Evolutionary conservation across 1,140 invertebrate species (phyloP), one percentile per base, ranked within the genome.

Genomic region (Lethocerus indicus): DNA sequence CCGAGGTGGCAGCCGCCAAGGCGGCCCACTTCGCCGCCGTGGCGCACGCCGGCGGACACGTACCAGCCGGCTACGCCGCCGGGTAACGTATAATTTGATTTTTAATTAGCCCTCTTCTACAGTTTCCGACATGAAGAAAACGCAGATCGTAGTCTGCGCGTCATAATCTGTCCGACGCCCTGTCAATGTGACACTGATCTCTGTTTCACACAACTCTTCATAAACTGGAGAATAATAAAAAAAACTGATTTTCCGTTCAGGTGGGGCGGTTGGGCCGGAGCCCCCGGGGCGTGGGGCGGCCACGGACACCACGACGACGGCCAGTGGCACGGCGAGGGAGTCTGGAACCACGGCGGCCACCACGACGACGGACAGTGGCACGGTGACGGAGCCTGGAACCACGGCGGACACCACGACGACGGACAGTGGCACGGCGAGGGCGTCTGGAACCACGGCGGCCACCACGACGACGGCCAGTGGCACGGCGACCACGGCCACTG

Each of bases 1-100:
- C 56, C n/a, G 56, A 57, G 51, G 56, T 57, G n/a, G 58, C 58
- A 39, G 54, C 49, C 39, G 59, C 57, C 44, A 59, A 58, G 53
- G 54, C 54, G 16, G 48, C 51, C 27, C 54, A 56, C 48, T 56
- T 54, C 37, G 55, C 52, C 25, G 49, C 47, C 39, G 39, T 51
- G 42, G 48, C 40, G 28, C 42, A 32, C 29, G 57, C 28, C 36
- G 47, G 59, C 23, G 59, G 63, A 44, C 59, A 42, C 55, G 25
- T 43, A 49, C 50, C 50, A 51, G 36, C 16, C 23, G 23, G 25
- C n/a, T 18, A n/a, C n/a, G n/a, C n/a, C n/a, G n/a, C n/a, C n/a
- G n/a, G n/a, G n/a, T n/a, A n/a, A n/a, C n/a, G n/a, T n/a, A n/a
- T n/a, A n/a, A n/a, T n/a, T n/a, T n/a, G n/a, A n/a, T n/a, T n/a